Base-by-base conservation (phyloP, 2,797 vertebrate species). In the Miichthys miiuy region DNA sequence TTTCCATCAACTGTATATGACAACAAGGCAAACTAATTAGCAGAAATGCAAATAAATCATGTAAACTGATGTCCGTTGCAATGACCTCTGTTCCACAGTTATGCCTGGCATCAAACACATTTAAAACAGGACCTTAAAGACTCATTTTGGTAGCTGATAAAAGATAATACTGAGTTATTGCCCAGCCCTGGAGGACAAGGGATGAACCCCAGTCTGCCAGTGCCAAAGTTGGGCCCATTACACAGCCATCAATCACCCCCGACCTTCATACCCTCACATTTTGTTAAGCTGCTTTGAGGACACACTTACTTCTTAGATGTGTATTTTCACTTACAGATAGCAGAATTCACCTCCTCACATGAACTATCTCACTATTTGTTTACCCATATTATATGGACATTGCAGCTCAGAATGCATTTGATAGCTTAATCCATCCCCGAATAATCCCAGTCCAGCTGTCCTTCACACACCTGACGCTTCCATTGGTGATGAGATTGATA, bases 401-500 rank as follows among this genome's bases (percentile, higher is more conserved):
- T 56, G 71, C 57, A 66, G 68, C 57, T 75, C 51, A 38, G 56
- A 38, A 79, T 61, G 34, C 42, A 47, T 88, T 72, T 77, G 16
- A 80, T 47, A 47, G 61, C 61, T 55, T 54, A 72, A 63, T 85
- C 54, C 62, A 62, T 66, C 67, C 62, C 51, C 8, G 51, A 80
- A 76, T 84, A 87, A 77, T 86, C 79, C 86, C 74, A 34, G 63
- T 34, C 44, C 0, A 6, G 42, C 81, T 55, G 47, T 83, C 66
- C 79, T 61, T 76, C 70, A 58, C 83, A 38, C 70, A 83, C 82
- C 87, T 85, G 80, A 75, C 56, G 60, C 80, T 57, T 70, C 78
- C 63, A 8, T 34, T 38, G 69, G 50, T n/a, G 85, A 67, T 57
- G 55, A 86, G 86, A 87, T 89, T 87, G 88, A 90, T 90, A 86